These are phyloP conservation scores for Reticulitermes speratus DNA, from an alignment of 1,140 invertebrate genomes.

Conservation along the genomic window DNA sequence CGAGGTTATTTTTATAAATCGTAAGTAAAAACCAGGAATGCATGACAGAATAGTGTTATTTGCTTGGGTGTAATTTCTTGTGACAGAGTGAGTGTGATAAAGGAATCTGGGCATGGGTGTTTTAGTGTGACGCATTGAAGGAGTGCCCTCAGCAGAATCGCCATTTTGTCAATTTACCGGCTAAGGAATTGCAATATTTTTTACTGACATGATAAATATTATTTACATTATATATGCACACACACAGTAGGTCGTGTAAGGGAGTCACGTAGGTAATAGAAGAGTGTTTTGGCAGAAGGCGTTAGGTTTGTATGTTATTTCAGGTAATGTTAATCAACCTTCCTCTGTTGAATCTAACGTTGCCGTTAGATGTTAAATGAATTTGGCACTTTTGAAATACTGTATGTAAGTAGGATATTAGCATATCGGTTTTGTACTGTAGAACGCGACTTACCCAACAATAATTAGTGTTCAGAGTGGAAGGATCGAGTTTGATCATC, in stretches of 20 bases:
- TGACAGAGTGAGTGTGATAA: not conserved
- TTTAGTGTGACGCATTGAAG: conserved; percentile 31
- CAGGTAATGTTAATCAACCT: conserved; percentile 24
- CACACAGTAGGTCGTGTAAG: too few relatives aligned
- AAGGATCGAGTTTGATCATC: too few relatives aligned
- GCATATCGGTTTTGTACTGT: not conserved
- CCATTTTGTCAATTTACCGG: conserved; percentile 32
- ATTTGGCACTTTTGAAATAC: not conserved
- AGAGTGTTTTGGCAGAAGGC: not conserved
- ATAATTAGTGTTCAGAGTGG: not conserved
- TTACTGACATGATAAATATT: not conserved
- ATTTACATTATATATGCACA: not conserved
- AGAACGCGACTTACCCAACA: not conserved
- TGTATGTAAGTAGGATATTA: too few relatives aligned
- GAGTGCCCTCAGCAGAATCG: conserved; percentile 27
- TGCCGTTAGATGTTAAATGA: not conserved
- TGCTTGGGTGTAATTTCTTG: not conserved
- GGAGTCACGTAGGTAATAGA: not conserved
- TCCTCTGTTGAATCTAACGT: conserved; percentile 12
- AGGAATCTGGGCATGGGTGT: not conserved
- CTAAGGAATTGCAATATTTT: conserved; percentile 14
- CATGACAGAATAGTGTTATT: conserved; percentile 7
- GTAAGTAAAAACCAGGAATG: conserved; percentile 27
- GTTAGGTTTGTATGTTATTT: not conserved
- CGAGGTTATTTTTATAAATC: conserved; percentile 31